phyloP scores from a whole-genome alignment of 2,113 vertebrate species.

The Myotis lucifugus region DNA sequence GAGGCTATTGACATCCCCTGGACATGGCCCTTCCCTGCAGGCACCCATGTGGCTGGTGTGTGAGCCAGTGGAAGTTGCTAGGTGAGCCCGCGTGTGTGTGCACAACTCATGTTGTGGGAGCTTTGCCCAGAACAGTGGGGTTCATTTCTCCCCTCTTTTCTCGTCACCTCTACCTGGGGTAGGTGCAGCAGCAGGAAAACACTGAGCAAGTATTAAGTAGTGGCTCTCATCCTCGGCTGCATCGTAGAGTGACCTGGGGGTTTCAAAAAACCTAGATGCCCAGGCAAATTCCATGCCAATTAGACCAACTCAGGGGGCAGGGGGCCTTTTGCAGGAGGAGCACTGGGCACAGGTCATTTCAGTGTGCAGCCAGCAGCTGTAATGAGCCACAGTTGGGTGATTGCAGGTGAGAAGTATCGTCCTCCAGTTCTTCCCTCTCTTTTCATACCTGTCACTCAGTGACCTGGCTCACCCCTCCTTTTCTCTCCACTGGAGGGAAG shows the following conservation, averaged over 20 bases:
- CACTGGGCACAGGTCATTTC: not conserved
- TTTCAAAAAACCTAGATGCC: not conserved
- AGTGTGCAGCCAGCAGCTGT: not conserved
- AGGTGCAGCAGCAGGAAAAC: not conserved
- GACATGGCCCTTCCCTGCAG: not conserved
- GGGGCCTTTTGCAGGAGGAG: rapidly evolving
- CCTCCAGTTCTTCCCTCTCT: not conserved
- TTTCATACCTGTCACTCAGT: not conserved
- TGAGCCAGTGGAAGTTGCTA: not conserved
- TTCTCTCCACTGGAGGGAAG: not conserved
- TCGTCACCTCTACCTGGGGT: not conserved
- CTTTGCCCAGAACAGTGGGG: rapidly evolving
- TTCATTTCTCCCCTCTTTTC: no score
- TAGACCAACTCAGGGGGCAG: not conserved
- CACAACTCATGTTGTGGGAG: not conserved
- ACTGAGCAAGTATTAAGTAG: not conserved
- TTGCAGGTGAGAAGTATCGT: not conserved
- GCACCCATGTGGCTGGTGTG: not conserved
- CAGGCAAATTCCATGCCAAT: not conserved
- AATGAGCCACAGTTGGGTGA: not conserved
- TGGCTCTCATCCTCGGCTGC: not conserved
- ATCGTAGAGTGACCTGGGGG: not conserved
- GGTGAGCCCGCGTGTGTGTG: no score
- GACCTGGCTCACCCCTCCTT: not conserved
- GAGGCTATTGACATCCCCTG: not conserved